Base-by-base conservation (phyloP, 2,113 vertebrate genomes). In the Poeciliopsis turrubarensis region DNA sequence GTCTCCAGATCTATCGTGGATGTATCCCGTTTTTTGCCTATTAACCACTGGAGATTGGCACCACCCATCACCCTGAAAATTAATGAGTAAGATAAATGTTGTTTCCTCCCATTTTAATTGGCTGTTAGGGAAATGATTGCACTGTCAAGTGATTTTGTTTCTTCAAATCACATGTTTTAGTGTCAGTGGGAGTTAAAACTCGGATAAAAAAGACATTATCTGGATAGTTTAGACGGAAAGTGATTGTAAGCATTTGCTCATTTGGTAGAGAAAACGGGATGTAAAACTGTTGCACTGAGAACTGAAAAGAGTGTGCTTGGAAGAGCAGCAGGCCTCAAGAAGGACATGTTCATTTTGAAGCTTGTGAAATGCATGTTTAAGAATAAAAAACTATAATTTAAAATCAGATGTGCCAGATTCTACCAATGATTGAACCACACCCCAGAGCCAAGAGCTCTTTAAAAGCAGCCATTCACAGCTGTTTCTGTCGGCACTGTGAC, bases 401-500 rank as follows among this genome's bases (percentile, higher is more conserved):
- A 73, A 81, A 63, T 15, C 77, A 9, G 37, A 68, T 31, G 68
- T 60, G 54, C 5, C 25, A 61, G 14, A 37, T 47, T 64, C 27
- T 5, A 30, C 34, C 47, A 31, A 75, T 29, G 72, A 25, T 63
- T 29, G 54, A 19, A 31, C 34, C 63, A 54, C 0, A 29, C 31
- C 12, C 62, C 54, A 7, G 3, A 73, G 73, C 68, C 44, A 54
- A 65, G 57, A 44, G 65, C 27, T 25, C 34, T 82, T 65, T 72
- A 25, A 57, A 78, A 47, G 70, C 74, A 32, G 26, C 70, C 68
- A n/a, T 60, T 71, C 37, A 51, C 65, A 68, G 68, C 31, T 41
- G 12, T 15, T 72, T 27, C 31, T 34, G n/a, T 65, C 29, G 29
- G 4, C 26, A 39, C 41, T 54, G 62, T 54, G 15, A 70, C 69